These are phyloP conservation scores for Eupithecia centaureata DNA, from an alignment of 2,888 invertebrate species.

Conservation along the genomic window DNA sequence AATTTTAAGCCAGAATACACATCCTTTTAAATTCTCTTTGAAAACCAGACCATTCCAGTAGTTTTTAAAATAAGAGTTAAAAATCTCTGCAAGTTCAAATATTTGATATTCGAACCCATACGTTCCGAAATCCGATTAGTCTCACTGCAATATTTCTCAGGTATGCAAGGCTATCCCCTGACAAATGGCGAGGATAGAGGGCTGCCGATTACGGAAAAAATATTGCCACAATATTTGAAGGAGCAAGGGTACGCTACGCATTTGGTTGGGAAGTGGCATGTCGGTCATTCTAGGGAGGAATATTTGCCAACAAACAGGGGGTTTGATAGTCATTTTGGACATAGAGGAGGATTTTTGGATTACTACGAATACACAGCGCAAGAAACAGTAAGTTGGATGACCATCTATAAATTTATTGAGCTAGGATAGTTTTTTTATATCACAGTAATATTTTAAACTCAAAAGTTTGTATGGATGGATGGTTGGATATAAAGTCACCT, in stretches of 20 bases:
- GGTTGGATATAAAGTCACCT: too few species aligned
- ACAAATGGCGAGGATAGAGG: conserved; percentile 73
- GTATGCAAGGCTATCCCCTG: conserved; percentile 77
- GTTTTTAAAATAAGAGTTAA: background rate
- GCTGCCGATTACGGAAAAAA: conserved; percentile 74
- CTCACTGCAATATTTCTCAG: conserved; percentile 47
- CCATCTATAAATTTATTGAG: background rate
- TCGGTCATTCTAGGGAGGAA: conserved; percentile 81
- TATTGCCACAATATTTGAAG: conserved; percentile 86
- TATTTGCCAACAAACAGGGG: conserved; percentile 89
- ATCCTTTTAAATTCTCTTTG: background rate
- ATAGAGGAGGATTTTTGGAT: conserved; percentile 91
- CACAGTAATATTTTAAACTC: too few species aligned
- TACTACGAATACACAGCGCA: conserved; percentile 86
- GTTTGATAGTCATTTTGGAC: conserved; percentile 93
- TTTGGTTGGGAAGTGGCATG: conserved; percentile 92
- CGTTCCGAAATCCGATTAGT: conserved; percentile 31
- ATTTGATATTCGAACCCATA: conserved; percentile 20
- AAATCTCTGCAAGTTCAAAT: conserved; percentile 9
- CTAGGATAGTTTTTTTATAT: too few species aligned
- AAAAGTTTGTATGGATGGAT: too few species aligned
- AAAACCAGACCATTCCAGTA: background rate
- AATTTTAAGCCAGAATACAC: background rate
- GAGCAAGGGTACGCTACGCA: conserved; percentile 88
- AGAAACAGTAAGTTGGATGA: conserved; percentile 60